Percentiles rank a stretch among this genome's conserved stretches.
These are phyloP conservation scores for Corapipo altera DNA, from an alignment of 2,113 vertebrate genomes.

Conservation along the genomic window DNA sequence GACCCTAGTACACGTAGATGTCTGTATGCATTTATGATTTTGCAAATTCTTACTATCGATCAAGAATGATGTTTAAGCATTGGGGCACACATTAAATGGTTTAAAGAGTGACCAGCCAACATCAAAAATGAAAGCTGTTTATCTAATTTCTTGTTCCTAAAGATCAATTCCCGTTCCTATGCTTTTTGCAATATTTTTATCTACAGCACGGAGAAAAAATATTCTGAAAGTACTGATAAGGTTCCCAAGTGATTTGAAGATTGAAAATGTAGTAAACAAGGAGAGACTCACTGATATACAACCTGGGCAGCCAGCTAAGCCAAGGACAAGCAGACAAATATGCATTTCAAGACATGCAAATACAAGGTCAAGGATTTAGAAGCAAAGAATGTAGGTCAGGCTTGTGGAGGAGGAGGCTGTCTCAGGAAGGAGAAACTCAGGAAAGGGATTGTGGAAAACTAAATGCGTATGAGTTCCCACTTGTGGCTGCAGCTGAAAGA, in stretches of 20 bases:
- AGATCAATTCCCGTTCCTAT: background rate
- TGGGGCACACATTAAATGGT: background rate
- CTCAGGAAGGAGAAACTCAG: background rate
- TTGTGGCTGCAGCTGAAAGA: conserved; percentile 13
- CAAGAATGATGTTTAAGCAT: background rate
- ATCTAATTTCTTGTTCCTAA: background rate
- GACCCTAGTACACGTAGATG: background rate
- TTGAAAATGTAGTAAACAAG: background rate
- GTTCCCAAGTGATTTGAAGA: background rate
- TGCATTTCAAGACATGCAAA: background rate
- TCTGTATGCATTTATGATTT: conserved; percentile 31
- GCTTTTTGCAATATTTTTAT: background rate
- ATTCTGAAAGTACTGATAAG: background rate
- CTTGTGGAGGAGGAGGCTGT: background rate
- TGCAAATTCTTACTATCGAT: background rate
- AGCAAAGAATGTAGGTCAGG: conserved; percentile 2
- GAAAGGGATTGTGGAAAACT: background rate
- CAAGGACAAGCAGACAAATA: background rate
- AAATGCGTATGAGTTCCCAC: background rate
- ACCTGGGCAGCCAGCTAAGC: background rate
- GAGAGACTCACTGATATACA: background rate
- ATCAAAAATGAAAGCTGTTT: background rate
- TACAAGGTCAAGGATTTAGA: background rate
- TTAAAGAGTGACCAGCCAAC: background rate
- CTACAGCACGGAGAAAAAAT: background rate